A percentile compares a stretch with the other conserved stretches of the same genome.
Evolutionary conservation across 2,113 vertebrate genomes (phyloP).

Genomic region (Paraplagusia blochii): DNA sequence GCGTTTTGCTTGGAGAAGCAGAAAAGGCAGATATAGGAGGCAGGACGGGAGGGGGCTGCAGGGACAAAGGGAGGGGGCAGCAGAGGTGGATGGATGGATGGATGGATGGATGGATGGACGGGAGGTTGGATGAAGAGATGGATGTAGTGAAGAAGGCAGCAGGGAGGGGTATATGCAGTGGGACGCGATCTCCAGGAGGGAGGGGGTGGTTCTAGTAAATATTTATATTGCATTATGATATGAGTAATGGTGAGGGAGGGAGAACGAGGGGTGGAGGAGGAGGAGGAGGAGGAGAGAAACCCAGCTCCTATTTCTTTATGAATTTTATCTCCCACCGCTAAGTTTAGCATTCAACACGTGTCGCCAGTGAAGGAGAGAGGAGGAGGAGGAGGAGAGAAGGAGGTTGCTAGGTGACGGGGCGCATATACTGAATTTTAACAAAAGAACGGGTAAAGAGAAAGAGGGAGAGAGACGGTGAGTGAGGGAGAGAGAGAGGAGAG

Average conservation of each 20-base stretch:
- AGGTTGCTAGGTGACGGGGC: constrained; percentile 83
- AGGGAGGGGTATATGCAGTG: constrained; percentile 45
- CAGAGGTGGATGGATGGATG: constrained; percentile 44
- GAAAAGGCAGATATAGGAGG: constrained; percentile 70
- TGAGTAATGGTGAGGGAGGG: constrained; percentile 57
- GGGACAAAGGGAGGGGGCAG: constrained; percentile 51
- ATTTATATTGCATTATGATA: constrained; percentile 83
- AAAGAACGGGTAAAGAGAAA: constrained; percentile 79
- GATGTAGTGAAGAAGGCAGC: constrained; percentile 23
- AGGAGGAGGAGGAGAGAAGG: constrained; percentile 47
- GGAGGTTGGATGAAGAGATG: constrained; percentile 13
- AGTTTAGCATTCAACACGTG: constrained; percentile 88
- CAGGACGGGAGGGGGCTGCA: constrained; percentile 45
- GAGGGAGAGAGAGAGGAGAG: constrained; percentile 72
- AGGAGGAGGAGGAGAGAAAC: constrained; percentile 47
- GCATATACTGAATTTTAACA: constrained; percentile 87
- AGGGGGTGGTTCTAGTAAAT: constrained; percentile 78
- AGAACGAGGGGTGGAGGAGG: constrained; percentile 43
- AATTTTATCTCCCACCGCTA: constrained; percentile 80
- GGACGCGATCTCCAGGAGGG: constrained; percentile 19
- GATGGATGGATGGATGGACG: constrained; percentile 48
- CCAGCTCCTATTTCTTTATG: constrained; percentile 74
- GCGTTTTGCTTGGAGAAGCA: constrained; percentile 77
- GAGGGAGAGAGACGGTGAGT: constrained; percentile 59
- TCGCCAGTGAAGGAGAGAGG: constrained; percentile 78